A percentile compares a stretch with the other conserved stretches of the same genome.
Conservation (phyloP, 2,113 vertebrate species). For the Trichomycterus rosablanca region DNA sequence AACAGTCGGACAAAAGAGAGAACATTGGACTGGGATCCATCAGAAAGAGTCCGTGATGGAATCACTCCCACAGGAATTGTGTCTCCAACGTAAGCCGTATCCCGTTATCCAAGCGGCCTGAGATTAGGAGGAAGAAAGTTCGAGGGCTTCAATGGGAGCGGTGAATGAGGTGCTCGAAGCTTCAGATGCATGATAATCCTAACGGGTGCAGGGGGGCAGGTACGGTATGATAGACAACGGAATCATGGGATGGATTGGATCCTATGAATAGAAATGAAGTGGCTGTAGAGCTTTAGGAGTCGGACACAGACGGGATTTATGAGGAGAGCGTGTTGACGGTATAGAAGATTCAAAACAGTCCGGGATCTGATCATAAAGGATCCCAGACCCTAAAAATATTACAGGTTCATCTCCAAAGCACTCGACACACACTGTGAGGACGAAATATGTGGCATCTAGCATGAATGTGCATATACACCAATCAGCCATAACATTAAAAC, state of each 20-base stretch:
- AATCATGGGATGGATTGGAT: conserved; percentile 24
- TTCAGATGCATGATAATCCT: conserved; percentile 46
- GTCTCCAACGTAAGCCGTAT: conserved; percentile 50
- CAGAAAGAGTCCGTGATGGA: conserved; percentile 61
- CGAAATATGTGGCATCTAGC: no score
- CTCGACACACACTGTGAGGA: no score
- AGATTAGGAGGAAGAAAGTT: conserved; percentile 59
- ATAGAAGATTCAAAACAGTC: no score
- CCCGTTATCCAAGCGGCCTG: conserved; percentile 57
- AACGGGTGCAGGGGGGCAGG: conserved; percentile 1
- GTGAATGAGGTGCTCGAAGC: conserved; percentile 39
- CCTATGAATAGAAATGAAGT: conserved; percentile 33
- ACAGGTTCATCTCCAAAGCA: no score
- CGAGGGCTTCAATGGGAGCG: conserved; percentile 33
- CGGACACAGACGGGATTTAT: no score
- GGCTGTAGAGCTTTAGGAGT: conserved; percentile 11
- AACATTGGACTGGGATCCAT: conserved; percentile 67
- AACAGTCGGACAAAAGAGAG: conserved; percentile 66
- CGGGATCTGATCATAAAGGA: no score
- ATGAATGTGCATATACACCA: no score
- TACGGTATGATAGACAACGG: conserved; percentile 26
- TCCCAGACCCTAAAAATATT: no score
- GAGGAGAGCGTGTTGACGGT: no score
- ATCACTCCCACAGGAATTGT: conserved; percentile 63
- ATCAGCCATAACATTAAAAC: no score